phyloP scores from a whole-genome alignment of 2,888 invertebrate genomes.

The Candidula unifasciata region DNA sequence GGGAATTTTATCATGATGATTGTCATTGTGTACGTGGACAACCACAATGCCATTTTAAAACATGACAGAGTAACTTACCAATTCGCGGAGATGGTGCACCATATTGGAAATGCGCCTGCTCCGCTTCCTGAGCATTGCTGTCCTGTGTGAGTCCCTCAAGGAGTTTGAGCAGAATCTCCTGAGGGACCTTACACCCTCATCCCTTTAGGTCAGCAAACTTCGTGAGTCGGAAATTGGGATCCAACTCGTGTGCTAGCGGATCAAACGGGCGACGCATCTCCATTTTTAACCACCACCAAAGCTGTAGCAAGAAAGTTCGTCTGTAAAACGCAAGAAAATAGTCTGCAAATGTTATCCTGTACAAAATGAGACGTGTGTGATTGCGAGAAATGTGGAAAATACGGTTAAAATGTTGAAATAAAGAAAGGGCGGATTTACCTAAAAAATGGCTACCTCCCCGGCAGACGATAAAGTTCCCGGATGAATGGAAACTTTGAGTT shows the following conservation, averaged over 20 bases:
- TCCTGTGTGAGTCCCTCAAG: conserved; percentile 80
- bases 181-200: conserved; percentile 92
- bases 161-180: conserved; percentile 89
- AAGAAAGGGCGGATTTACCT: conserved; percentile 26
- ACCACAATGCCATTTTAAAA: background rate
- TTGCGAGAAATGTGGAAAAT: background rate
- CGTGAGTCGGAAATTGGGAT: conserved; percentile 91
- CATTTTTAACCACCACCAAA: conserved; percentile 60
- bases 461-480: conserved; percentile 44
- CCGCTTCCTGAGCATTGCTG: conserved; percentile 84
- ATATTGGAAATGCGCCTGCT: conserved; percentile 85
- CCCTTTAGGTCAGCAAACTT: conserved; percentile 95
- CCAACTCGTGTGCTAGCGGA: conserved; percentile 92
- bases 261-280: conserved; percentile 80
- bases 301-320: background rate
- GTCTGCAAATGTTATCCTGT: background rate
- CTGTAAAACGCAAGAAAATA: conserved; percentile 37
- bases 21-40: too few species aligned
- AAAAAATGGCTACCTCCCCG: conserved; percentile 58
- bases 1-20: too few species aligned
- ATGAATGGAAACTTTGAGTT: conserved; percentile 22
- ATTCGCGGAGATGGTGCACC: conserved; percentile 73
- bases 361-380: background rate
- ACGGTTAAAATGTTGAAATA: background rate
- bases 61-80: conserved; percentile 75